Evolutionary conservation across 2,888 invertebrate species (phyloP), one percentile per base, ranked within the genome.

Genomic region (Platycheirus rosarum): DNA sequence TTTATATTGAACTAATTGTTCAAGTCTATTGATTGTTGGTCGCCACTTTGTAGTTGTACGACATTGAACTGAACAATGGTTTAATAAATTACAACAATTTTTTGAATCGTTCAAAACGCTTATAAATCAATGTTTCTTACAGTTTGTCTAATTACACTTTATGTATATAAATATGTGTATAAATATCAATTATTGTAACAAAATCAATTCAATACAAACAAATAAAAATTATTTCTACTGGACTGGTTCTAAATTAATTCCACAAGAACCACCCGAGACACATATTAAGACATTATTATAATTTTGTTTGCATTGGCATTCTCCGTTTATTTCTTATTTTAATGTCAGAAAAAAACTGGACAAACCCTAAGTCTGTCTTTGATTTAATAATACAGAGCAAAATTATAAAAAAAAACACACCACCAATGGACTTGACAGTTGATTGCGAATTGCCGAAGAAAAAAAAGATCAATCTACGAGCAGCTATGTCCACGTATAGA

Each of bases 221-320:
- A 68, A 55, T n/a, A 23, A 26, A 60, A 14, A 14, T n/a, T 18
- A 51, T 51, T 49, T 57, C 32, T 40, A 62, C 37, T 44, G 44
- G 68, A 73, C 74, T 63, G 62, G 62, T 79, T 73, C 53, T 53
- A 55, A 79, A 68, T 79, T 63, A 79, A 53, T 79, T 55, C 73
- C 68, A 49, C 53, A 9, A 29, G 11, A 29, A 42, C 60, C 2
- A 14, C 8, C 8, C 29, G 5, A 55, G 29, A 57, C 66, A 62
- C 26, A 70, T 60, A 14, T 13, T 40, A 6, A 49, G 8, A 35
- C 57, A 44, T 66, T 49, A 66, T 66, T 55, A 63, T 65, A 73
- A 48, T 55, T 65, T 66, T 49, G 11, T 32, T 42, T 8, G 44
- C 62, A 51, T 51, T 73, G 60, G 48, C 51, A 68, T 48, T 68